Evolutionary conservation across 2,888 invertebrate species (phyloP), one percentile per base, ranked within the genome.

Genomic region (Mimumesa dahlbomi): DNA sequence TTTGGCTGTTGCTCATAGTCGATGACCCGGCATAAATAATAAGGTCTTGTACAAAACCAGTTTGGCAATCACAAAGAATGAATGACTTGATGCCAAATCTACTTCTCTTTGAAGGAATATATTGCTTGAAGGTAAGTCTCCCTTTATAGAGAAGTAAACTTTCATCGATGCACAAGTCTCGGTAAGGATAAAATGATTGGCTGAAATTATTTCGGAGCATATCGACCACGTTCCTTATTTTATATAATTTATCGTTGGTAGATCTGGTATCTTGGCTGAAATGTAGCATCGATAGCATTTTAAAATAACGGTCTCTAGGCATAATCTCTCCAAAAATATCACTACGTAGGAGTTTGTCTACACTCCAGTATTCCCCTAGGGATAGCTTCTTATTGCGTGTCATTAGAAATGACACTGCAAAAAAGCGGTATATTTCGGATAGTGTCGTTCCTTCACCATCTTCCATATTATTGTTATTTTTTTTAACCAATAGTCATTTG

Each of bases 191-290:
- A 29, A 58, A 49, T 29, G 42, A 11, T n/a, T 36, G 29, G 13
- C n/a, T 49, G 38, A 49, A 49, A 13, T 22, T 16, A 13, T n/a
- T 31, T 49, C 58, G 34, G 18, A 61, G 31, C 11, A 43, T 52
- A 36, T 61, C 46, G n/a, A 61, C 18, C n/a, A 52, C 38, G 29
- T 50, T 64, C 36, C 36, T 29, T 36, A 61, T 61, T 61, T 61
- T 61, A 19, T 13, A n/a, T 25, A 61, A 38, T 9, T 29, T 25
- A 21, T 58, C 49, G 18, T 22, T 25, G 38, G 3, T 43, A 34
- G 13, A 22, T 21, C 13, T 21, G 4, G 16, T n/a, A 6, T 43
- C 9, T 6, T 56, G 31, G 45, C 13, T 31, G 43, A 56, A 56
- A 29, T 56, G 34, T 13, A 56, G 13, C 45, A 56, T 56, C 29